Evolutionary conservation across 1,140 invertebrate genomes (phyloP).

Genomic region (Pseudachorutes palmiensis): DNA sequence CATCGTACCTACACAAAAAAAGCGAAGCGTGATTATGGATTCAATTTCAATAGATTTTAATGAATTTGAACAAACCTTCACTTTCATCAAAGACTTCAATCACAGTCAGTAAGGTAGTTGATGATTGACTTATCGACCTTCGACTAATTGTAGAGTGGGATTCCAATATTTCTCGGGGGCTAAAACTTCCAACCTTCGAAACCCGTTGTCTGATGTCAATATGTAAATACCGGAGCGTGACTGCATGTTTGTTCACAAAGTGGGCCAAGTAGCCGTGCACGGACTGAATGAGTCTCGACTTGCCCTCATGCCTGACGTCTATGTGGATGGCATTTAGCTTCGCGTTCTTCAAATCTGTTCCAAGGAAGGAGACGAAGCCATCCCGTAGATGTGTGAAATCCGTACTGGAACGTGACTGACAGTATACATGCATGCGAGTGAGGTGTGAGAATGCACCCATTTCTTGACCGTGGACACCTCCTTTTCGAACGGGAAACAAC

Average conservation of each 20-base stretch:
- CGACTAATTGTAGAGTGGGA: background rate
- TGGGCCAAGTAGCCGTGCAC: background rate
- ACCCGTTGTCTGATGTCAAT: background rate
- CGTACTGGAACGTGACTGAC: too few species aligned
- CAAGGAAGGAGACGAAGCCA: too few species aligned
- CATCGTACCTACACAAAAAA: too few species aligned
- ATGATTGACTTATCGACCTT: background rate
- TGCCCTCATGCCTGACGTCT: background rate
- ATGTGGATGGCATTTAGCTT: background rate
- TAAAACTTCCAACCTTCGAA: background rate
- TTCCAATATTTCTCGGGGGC: background rate
- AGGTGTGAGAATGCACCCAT: too few species aligned
- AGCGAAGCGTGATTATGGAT: too few species aligned
- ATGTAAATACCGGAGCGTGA: background rate
- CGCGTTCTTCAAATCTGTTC: background rate
- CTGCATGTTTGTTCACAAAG: background rate
- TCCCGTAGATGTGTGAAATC: too few species aligned
- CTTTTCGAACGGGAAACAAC: slow-evolving; percentile 1
- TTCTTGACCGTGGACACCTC: too few species aligned
- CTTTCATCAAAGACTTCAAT: too few species aligned
- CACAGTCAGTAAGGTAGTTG: background rate
- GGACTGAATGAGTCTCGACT: background rate
- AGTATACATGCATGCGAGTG: too few species aligned
- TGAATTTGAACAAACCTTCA: too few species aligned
- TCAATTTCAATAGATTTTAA: too few species aligned